phyloP scores from a whole-genome alignment of 2,113 vertebrate species.

The Suncus etruscus region DNA sequence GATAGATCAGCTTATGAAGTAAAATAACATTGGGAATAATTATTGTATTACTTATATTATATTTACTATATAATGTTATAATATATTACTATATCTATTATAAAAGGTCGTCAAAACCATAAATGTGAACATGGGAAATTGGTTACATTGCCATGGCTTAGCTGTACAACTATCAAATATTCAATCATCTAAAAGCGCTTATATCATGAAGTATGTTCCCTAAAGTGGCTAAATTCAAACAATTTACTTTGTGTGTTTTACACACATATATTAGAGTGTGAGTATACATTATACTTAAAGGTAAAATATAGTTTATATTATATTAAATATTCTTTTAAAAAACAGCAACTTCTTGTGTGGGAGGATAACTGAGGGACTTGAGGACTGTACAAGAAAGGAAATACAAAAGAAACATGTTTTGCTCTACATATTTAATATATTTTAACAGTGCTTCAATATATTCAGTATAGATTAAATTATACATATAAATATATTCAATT shows the following conservation, averaged over 20 bases:
- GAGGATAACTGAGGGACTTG: neutral
- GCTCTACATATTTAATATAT: no score
- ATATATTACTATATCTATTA: no score
- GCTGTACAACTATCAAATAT: neutral
- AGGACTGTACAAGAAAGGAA: neutral
- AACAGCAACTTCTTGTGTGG: neutral
- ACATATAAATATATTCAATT: no score
- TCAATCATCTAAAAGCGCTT: no score
- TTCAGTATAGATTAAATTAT: no score
- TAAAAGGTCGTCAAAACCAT: neutral
- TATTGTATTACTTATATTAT: no score
- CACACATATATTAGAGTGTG: neutral
- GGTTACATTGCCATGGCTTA: neutral
- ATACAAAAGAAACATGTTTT: no score
- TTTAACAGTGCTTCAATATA: no score
- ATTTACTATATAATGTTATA: no score
- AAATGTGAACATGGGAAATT: neutral
- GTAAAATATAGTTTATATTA: neutral
- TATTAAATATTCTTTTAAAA: neutral
- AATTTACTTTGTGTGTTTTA: neutral
- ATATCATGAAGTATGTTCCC: no score
- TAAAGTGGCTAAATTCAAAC: no score
- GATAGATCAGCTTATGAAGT: neutral
- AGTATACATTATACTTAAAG: slow-evolving; percentile 6
- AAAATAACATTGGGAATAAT: slow-evolving; percentile 10